Evolutionary conservation across 2,888 invertebrate species (phyloP), one percentile per base, ranked within the genome.

Genomic region (Encarsia formosa): DNA sequence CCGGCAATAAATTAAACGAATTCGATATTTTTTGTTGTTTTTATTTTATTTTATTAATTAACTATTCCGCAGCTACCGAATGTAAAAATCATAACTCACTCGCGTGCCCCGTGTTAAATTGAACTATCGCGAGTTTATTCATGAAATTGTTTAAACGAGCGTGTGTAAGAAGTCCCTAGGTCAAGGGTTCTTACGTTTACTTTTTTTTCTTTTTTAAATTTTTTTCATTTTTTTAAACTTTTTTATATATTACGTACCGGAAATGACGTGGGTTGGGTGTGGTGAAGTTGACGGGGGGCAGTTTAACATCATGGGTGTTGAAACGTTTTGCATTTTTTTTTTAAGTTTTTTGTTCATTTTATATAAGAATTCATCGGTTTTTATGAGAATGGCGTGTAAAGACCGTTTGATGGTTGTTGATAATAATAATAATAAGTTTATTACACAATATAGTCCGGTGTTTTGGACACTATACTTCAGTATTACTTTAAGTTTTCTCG

Each of bases 1-100:
- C 65, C 66, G 71, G 70, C 66, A 72, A 73, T 73, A 71, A 72
- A 60, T 72, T 66, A 70, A 70, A 61, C 62, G 62, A 65, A 63
- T 65, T 62, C 58, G 63, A 56, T 43, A 45, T 59, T 58, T 45
- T 47, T 40, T 49, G 23, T 57, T 46, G 57, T 50, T 56, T 56
- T 52, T 52, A 53, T 54, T 49, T 43, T 39, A 38, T 31, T 51
- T 42, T 24, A 38, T 51, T 19, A 46, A 50, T 43, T 15, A 58
- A 60, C 58, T 61, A 64, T 62, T 63, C 62, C 62, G 64, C 61
- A 61, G 61, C 64, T 69, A 68, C 63, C 59, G 56, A 49, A 56
- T 43, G 43, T 56, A 24, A 26, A 29, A 11, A 19, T 20, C 39
- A 49, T 22, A 49, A 35, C 61, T 63, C 60, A 57, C 62, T 62